A percentile compares a stretch with the other conserved stretches of the same genome.
phyloP scores from a whole-genome alignment of 2,888 invertebrate genomes.

The Polietes domitor region DNA sequence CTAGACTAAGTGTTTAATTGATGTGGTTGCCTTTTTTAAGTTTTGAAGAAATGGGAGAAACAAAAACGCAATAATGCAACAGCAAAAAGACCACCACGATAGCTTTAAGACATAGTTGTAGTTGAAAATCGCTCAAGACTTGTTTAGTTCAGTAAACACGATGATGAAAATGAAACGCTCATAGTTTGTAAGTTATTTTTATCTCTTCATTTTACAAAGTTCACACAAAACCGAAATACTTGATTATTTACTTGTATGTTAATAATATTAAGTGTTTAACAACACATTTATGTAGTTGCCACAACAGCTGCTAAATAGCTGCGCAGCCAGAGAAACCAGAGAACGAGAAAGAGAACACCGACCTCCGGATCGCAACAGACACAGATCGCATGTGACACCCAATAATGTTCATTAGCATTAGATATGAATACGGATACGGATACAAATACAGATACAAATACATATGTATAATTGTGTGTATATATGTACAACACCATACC shows the following conservation, averaged over 20 bases:
- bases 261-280: conserved; percentile 65
- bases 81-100: conserved; percentile 50
- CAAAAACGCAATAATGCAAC: background rate
- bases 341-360: background rate
- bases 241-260: conserved; percentile 62
- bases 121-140: conserved; percentile 56
- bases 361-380: background rate
- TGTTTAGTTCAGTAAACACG: conserved; percentile 51
- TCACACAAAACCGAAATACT: conserved; percentile 47
- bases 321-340: background rate
- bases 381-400: conserved; percentile 40
- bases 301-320: background rate
- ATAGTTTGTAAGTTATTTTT: conserved; percentile 52
- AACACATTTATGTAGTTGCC: background rate
- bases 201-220: background rate
- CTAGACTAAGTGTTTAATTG: background rate
- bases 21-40: background rate
- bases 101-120: conserved; percentile 50
- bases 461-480: background rate
- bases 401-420: conserved; percentile 65
- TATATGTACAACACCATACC: background rate
- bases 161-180: conserved; percentile 60
- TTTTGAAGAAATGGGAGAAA: background rate
- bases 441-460: background rate
- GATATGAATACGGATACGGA: background rate